phyloP scores from a whole-genome alignment of 1,140 invertebrate genomes.

The Drosophila sucinea region DNA sequence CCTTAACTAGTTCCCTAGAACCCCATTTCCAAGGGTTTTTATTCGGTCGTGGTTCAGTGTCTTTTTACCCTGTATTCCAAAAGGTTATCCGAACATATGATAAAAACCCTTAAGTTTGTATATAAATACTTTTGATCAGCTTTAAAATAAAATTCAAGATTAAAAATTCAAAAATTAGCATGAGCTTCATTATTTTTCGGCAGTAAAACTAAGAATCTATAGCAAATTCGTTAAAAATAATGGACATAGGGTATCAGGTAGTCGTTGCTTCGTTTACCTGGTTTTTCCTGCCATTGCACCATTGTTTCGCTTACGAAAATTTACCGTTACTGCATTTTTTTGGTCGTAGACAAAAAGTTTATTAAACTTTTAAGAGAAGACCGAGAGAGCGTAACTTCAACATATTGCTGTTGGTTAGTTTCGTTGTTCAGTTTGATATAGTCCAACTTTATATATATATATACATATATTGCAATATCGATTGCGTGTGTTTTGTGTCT shows the following conservation, averaged over 20 bases:
- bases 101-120: no score
- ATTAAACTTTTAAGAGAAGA: constrained; percentile 46
- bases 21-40: neutral
- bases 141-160: no score
- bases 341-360: constrained; percentile 43
- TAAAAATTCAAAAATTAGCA: no score
- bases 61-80: neutral
- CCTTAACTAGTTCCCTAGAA: neutral
- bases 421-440: neutral
- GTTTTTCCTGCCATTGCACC: constrained; percentile 32
- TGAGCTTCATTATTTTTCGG: no score
- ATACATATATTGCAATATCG: constrained; percentile 17
- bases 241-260: neutral
- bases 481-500: constrained; percentile 18
- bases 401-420: neutral
- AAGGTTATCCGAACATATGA: neutral
- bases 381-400: constrained; percentile 8
- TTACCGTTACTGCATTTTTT: constrained; percentile 50
- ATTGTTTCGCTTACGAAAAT: constrained; percentile 47
- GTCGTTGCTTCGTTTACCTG: neutral
- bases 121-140: no score
- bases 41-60: constrained; percentile 4
- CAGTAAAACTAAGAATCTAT: no score
- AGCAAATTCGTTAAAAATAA: no score
- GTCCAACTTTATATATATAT: neutral